These are phyloP conservation scores for Epirrhoe tristata DNA, from an alignment of 2,888 invertebrate species.

Conservation along the genomic window DNA sequence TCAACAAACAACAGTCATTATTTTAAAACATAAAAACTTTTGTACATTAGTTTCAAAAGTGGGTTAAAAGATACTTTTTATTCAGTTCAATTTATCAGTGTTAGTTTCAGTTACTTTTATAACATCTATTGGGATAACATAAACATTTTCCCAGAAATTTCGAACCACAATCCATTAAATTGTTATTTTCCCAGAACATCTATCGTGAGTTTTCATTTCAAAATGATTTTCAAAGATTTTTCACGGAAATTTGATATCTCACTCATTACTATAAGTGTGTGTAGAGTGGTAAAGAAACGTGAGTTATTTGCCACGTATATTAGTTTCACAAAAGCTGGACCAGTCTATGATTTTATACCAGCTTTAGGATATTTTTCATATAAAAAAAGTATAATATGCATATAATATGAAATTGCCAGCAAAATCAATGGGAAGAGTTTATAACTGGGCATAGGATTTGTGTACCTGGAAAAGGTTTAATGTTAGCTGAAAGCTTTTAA, in stretches of 20 bases:
- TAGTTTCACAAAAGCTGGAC: too few relatives aligned
- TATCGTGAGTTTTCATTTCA: slow-evolving; percentile 6
- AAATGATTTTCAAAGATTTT: slow-evolving; percentile 12
- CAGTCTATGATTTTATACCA: not conserved
- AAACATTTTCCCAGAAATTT: slow-evolving; percentile 12
- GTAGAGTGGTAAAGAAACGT: too few relatives aligned
- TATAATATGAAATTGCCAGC: too few relatives aligned
- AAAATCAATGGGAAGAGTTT: slow-evolving; percentile 38
- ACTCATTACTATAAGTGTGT: not conserved
- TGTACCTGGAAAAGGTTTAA: slow-evolving; percentile 33
- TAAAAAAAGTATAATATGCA: too few relatives aligned
- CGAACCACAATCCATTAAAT: slow-evolving; percentile 7
- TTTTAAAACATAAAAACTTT: too few relatives aligned
- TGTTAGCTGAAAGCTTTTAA: slow-evolving; percentile 41
- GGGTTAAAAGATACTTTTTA: not conserved
- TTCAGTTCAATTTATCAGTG: not conserved
- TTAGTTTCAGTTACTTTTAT: slow-evolving; percentile 24
- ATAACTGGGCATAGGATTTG: slow-evolving; percentile 38
- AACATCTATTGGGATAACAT: slow-evolving; percentile 14
- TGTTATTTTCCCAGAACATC: slow-evolving; percentile 1
- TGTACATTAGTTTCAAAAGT: too few relatives aligned
- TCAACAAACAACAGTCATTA: too few relatives aligned
- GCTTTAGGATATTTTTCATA: slow-evolving; percentile 33
- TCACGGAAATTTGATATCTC: not conserved
- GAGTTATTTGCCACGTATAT: too few relatives aligned